These are phyloP conservation scores for Mnemiopsis leidyi DNA, from an alignment of 37 sponge, comb jelly and placozoan species.

Conservation along the genomic window DNA sequence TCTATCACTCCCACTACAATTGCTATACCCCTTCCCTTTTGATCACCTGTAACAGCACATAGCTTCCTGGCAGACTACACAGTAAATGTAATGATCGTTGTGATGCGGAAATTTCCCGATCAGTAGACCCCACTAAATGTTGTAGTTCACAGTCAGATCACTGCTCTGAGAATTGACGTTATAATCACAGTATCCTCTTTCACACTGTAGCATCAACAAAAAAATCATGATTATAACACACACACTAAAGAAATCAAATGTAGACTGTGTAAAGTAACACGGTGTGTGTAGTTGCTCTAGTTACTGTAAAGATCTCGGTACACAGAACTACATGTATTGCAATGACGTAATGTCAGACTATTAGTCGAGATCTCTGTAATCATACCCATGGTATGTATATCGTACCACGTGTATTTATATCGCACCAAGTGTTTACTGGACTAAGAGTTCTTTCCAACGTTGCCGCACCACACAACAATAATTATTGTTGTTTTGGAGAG, in stretches of 20 bases:
- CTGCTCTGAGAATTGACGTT: neutral
- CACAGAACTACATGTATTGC: neutral
- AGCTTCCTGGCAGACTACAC: neutral
- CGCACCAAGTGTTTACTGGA: too few species aligned
- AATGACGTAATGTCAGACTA: neutral
- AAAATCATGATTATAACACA: too few species aligned
- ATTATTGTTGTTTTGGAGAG: too few species aligned
- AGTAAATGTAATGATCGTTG: neutral
- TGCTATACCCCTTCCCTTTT: too few species aligned
- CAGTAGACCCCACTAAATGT: neutral
- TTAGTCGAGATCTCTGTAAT: too few species aligned
- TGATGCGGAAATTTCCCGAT: neutral
- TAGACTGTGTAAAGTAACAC: neutral
- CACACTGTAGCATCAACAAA: neutral
- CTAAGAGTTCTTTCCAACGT: too few species aligned
- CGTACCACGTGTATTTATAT: too few species aligned
- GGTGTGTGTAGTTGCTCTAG: neutral
- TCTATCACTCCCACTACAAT: neutral
- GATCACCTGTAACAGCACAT: neutral
- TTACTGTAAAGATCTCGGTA: neutral
- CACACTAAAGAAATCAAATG: too few species aligned
- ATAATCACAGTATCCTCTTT: neutral
- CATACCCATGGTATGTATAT: too few species aligned
- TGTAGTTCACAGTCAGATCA: neutral
- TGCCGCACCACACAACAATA: too few species aligned